phyloP scores from a whole-genome alignment of 2,888 invertebrate species.

The Pecten maximus region DNA sequence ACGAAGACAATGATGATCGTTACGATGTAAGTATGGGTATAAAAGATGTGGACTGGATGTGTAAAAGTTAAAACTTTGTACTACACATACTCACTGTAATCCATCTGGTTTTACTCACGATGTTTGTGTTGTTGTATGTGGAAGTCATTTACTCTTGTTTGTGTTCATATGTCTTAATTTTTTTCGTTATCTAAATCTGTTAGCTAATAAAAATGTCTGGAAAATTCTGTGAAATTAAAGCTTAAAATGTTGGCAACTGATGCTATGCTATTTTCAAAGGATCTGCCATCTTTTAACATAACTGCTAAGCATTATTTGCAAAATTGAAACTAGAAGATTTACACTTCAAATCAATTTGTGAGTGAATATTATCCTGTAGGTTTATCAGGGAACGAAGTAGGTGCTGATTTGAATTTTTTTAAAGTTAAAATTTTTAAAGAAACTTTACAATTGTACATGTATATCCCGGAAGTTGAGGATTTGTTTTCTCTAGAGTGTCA shows the following conservation, averaged over 20 bases:
- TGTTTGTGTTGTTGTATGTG: not conserved
- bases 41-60: conserved; percentile 27
- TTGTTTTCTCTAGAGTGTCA: not conserved
- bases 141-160: not conserved
- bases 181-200: not conserved
- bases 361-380: too few species aligned
- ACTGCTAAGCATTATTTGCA: too few species aligned
- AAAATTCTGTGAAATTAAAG: not conserved
- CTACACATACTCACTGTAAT: not conserved
- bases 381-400: too few species aligned
- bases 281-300: too few species aligned
- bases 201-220: not conserved
- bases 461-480: not conserved
- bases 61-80: not conserved
- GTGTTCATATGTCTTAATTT: not conserved
- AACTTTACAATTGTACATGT: not conserved
- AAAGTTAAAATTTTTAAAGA: too few species aligned
- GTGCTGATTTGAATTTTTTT: too few species aligned
- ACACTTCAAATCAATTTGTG: too few species aligned
- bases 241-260: not conserved
- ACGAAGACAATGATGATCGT: not conserved
- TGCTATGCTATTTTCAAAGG: not conserved
- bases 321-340: too few species aligned
- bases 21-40: not conserved
- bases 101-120: not conserved